Base-by-base conservation (phyloP, 2,888 invertebrate species). In the Drosophila emarginata region DNA sequence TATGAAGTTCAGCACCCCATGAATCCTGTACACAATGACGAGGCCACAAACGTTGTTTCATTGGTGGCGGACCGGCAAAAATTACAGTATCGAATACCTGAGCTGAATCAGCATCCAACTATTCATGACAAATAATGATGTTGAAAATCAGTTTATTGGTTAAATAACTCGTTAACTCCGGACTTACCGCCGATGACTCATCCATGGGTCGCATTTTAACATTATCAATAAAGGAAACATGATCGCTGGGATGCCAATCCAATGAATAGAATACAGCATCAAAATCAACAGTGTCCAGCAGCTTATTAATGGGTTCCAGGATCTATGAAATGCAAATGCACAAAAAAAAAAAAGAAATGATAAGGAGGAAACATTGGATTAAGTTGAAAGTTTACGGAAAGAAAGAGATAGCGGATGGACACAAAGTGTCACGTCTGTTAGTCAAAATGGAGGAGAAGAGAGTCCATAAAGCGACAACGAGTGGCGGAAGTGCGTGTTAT, bases 21-120 rank as follows among this genome's bases (percentile, higher is more conserved):
- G 97, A 96, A 83, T 97, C 96, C 92, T 98, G 98, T 9, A 99
- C 97, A 92, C 99, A 99, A 92, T 99, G 99, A 1, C 96, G 93
- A 9, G 99, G 99, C 98, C 99, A 99, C 53, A 99, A 93, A 14
- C 96, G 95, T 92, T 99, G 99, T 87, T 95, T 95, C 93, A 96
- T 95, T 28, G 95, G 94, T 9, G 97, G 96, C 6, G 96, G 96
- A 1, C 97, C 97, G 65, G 95, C 96, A 92, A 99, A 99, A 68
- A 96, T 94, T n/a, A 99, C 98, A 0, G 96, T 97, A 91, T 99
- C 98, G 90, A 96, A 97, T 0, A 96, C 94, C 88, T 95, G 94
- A 0, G 96, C 97, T 58, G 95, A 94, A 83, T 96, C 96, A 2
- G 95, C 94, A 51, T 94, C 93, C 52, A 96, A 93, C 95, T 95